Conservation (phyloP, 1,140 invertebrate species). For the Bombyx mandarina region DNA sequence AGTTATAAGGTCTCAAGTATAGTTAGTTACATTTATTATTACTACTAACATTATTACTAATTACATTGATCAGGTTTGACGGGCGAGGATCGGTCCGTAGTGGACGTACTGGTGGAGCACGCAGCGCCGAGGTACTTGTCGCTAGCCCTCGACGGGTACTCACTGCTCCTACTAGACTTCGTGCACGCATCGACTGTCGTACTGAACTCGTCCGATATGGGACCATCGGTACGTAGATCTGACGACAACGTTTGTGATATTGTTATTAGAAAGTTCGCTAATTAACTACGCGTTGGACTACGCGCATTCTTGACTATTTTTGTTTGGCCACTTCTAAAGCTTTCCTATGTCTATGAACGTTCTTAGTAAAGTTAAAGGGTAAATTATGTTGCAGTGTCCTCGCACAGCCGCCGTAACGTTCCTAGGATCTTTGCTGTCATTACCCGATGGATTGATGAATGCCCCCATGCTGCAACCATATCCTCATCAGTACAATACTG, state of each 20-base stretch:
- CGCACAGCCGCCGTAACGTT: conserved; percentile 93
- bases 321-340: too few species aligned
- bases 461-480: conserved; percentile 88
- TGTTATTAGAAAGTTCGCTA: too few species aligned
- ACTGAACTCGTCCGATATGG: conserved; percentile 84
- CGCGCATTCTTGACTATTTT: too few species aligned
- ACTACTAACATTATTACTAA: too few species aligned
- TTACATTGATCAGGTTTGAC: conserved; percentile 63
- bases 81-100: conserved; percentile 73
- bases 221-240: conserved; percentile 73
- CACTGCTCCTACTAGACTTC: conserved; percentile 89
- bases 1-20: too few species aligned
- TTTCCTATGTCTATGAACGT: too few species aligned
- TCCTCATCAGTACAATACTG: conserved; percentile 76
- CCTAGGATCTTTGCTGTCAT: conserved; percentile 87
- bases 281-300: too few species aligned
- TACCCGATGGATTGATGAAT: conserved; percentile 82
- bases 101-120: conserved; percentile 75
- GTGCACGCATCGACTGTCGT: conserved; percentile 91
- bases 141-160: conserved; percentile 88
- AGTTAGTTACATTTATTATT: too few species aligned
- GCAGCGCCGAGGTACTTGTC: conserved; percentile 90
- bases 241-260: too few species aligned
- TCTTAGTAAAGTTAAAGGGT: neutral
- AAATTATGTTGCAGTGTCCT: conserved; percentile 74